A percentile compares a stretch with the other conserved stretches of the same genome.
phyloP scores from a whole-genome alignment of 2,888 invertebrate species.

The Hipparchia sbordonii region DNA sequence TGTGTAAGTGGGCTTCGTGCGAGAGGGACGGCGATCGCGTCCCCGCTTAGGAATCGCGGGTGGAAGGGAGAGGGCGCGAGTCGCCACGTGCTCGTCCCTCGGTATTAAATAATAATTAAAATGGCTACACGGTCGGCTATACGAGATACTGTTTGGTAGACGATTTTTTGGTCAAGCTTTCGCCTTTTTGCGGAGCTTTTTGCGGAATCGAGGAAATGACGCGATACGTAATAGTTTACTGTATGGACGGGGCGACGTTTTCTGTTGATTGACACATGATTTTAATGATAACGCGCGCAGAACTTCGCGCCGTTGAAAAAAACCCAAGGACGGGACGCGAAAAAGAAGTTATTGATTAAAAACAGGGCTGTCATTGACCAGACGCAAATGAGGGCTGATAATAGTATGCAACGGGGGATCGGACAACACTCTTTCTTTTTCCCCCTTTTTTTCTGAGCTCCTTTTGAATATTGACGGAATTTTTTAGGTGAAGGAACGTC shows the following conservation, averaged over 20 bases:
- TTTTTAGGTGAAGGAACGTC: not conserved
- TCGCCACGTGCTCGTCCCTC: constrained; percentile 82
- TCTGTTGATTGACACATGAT: constrained; percentile 74
- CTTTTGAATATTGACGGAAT: constrained; percentile 8
- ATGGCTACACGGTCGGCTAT: constrained; percentile 81
- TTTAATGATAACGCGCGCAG: constrained; percentile 76
- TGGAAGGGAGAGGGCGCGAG: constrained; percentile 60
- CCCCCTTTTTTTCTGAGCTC: constrained; percentile 7
- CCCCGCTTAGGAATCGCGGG: constrained; percentile 47
- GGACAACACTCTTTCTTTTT: constrained; percentile 36
- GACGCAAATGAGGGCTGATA: constrained; percentile 81
- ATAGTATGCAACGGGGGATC: constrained; percentile 76
- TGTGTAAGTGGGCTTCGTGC: constrained; percentile 81
- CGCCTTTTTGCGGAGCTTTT: constrained; percentile 76
- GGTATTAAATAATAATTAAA: constrained; percentile 84
- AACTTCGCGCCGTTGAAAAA: constrained; percentile 80
- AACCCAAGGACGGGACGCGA: constrained; percentile 80
- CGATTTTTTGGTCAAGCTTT: constrained; percentile 81
- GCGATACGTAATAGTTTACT: constrained; percentile 57
- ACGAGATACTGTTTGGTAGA: constrained; percentile 79
- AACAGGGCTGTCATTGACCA: constrained; percentile 82
- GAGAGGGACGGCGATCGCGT: constrained; percentile 59
- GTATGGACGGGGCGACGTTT: constrained; percentile 54
- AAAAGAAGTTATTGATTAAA: constrained; percentile 83
- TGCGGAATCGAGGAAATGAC: constrained; percentile 70